Percentiles rank a stretch among this genome's conserved stretches.
phyloP scores from a whole-genome alignment of 1,140 invertebrate genomes.

The Nasonia vitripennis region DNA sequence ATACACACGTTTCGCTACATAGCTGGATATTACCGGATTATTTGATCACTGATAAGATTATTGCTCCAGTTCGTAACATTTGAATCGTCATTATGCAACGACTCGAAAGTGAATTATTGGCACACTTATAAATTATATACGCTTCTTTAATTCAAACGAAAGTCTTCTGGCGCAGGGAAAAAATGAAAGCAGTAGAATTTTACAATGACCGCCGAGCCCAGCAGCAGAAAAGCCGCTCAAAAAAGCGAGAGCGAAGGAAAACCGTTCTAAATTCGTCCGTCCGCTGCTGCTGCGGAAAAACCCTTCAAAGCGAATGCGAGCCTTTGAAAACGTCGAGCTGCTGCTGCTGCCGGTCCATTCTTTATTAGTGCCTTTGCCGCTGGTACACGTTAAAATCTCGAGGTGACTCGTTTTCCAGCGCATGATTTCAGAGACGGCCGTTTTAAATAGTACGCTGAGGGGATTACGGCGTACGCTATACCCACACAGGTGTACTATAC shows the following conservation, averaged over 20 bases:
- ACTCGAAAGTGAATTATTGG: too few relatives aligned
- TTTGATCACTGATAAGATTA: too few relatives aligned
- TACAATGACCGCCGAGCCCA: neutral
- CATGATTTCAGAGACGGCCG: neutral
- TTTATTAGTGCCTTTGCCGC: neutral
- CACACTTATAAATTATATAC: too few relatives aligned
- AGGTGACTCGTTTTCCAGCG: neutral
- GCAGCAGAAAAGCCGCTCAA: conserved; percentile 10
- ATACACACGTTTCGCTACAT: too few relatives aligned
- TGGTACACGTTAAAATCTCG: neutral
- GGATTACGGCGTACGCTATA: too few relatives aligned
- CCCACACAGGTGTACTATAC: too few relatives aligned
- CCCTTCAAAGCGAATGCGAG: neutral
- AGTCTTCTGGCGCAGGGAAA: neutral
- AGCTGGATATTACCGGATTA: too few relatives aligned
- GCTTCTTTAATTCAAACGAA: neutral
- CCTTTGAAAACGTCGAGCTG: neutral
- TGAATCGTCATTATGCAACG: too few relatives aligned
- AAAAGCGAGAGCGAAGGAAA: conserved; percentile 37
- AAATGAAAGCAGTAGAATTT: neutral
- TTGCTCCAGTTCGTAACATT: too few relatives aligned
- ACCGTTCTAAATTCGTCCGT: conserved; percentile 11
- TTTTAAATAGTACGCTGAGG: neutral
- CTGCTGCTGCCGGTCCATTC: neutral
- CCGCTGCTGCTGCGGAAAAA: neutral